phyloP scores from a whole-genome alignment of 1,140 invertebrate genomes.

The Cydia pomonella region DNA sequence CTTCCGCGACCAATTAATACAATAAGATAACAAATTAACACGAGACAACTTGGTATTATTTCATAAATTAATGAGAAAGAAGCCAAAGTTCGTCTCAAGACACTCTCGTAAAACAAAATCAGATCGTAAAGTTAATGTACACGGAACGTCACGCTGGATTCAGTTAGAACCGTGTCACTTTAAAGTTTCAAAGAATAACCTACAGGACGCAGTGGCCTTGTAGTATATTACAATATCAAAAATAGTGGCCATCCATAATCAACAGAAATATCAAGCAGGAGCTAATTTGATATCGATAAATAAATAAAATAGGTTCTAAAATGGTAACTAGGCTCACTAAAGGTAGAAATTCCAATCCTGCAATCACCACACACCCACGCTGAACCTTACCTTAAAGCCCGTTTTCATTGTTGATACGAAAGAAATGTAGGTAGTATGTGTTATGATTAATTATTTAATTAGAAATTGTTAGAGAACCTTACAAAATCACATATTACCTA shows the following conservation, averaged over 20 bases:
- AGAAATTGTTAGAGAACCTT: background rate
- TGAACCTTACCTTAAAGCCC: background rate
- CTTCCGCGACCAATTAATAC: background rate
- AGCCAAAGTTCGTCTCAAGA: background rate
- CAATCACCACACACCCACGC: background rate
- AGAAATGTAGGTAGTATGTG: background rate
- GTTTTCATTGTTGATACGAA: background rate
- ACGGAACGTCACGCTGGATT: conserved; percentile 20
- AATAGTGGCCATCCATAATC: background rate
- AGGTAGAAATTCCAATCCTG: background rate
- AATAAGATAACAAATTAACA: background rate
- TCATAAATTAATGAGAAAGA: conserved; percentile 1
- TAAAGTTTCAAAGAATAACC: conserved; percentile 7
- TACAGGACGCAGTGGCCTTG: background rate
- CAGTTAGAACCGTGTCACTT: conserved; percentile 24
- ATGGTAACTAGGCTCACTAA: background rate
- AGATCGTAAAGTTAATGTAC: conserved; percentile 3
- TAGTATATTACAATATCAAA: background rate
- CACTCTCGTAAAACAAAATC: conserved; percentile 23
- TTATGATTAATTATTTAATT: background rate
- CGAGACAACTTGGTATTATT: conserved; percentile 1
- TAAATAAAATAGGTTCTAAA: background rate
- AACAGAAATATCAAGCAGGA: background rate
- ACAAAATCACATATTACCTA: background rate
- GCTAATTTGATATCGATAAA: background rate